Evolutionary conservation across 2,113 vertebrate genomes (phyloP).

Genomic region (Syngnathus typhle): DNA sequence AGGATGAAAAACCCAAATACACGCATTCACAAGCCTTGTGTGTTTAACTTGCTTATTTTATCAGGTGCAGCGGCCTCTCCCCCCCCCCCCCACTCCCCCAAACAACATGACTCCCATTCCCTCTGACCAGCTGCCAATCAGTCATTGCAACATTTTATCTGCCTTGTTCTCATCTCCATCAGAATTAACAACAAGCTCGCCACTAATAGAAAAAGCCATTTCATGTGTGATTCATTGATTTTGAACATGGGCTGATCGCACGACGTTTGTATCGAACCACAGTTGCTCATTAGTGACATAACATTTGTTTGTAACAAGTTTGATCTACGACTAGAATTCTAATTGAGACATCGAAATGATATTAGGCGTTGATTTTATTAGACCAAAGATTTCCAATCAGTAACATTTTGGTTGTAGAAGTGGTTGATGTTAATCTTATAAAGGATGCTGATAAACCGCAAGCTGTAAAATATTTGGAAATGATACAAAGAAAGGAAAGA

Average conservation of each 20-base stretch:
- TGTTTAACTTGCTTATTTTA: constrained; percentile 65
- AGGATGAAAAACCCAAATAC: constrained; percentile 7
- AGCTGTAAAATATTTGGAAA: constrained; percentile 35
- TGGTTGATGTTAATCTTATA: constrained; percentile 29
- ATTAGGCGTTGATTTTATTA: neutral
- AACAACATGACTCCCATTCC: constrained; percentile 23
- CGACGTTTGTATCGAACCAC: neutral
- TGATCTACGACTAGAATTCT: neutral
- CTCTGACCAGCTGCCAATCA: constrained; percentile 44
- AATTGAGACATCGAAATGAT: constrained; percentile 1
- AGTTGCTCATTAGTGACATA: neutral
- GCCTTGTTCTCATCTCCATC: constrained; percentile 27
- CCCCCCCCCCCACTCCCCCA: constrained; percentile 6
- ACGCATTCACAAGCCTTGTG: constrained; percentile 20
- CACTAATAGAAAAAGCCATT: neutral
- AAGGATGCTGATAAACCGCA: constrained; percentile 31
- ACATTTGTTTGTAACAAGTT: neutral
- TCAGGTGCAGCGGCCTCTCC: constrained; percentile 62
- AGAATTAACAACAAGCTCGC: constrained; percentile 10
- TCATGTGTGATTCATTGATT: neutral
- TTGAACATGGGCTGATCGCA: neutral
- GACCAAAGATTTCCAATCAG: constrained; percentile 20
- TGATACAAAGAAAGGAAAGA: neutral
- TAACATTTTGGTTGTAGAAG: constrained; percentile 24
- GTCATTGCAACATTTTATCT: constrained; percentile 21